phyloP scores from a whole-genome alignment of 1,140 invertebrate genomes.

The Platorchestia sp. region DNA sequence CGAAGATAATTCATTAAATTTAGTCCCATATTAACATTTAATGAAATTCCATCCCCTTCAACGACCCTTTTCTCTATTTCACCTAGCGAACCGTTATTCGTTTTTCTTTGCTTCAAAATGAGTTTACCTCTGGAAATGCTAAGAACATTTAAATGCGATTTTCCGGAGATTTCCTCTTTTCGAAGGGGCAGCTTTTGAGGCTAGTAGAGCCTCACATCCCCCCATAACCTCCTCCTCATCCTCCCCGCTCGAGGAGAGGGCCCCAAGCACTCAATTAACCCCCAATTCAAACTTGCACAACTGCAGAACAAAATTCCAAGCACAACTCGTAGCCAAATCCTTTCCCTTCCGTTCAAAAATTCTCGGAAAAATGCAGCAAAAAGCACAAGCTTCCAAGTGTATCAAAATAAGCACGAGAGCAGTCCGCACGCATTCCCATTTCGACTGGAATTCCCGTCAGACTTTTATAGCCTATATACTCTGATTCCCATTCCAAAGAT shows the following conservation, averaged over 20 bases:
- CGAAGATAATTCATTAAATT: no score
- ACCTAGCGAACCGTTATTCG: background rate
- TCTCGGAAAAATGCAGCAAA: slow-evolving; percentile 45
- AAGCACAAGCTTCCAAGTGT: slow-evolving; percentile 51
- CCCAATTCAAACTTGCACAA: slow-evolving; percentile 47
- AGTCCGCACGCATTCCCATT: slow-evolving; percentile 47
- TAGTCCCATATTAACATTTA: no score
- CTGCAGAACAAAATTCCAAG: slow-evolving; percentile 49
- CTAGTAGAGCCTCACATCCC: background rate
- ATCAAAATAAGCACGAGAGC: slow-evolving; percentile 53
- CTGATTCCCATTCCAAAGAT: slow-evolving; percentile 55
- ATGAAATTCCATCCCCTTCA: no score
- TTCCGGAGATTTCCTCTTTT: background rate
- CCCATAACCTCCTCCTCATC: background rate
- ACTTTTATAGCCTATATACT: slow-evolving; percentile 56
- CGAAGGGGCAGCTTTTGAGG: background rate
- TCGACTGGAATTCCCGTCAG: slow-evolving; percentile 54
- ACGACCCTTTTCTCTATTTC: background rate
- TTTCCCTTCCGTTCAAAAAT: slow-evolving; percentile 50
- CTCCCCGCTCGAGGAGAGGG: background rate
- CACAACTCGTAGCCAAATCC: slow-evolving; percentile 47
- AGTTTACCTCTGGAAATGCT: background rate
- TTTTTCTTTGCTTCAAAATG: background rate
- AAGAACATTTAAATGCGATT: background rate
- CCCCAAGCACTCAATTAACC: slow-evolving; percentile 51